Conservation (phyloP, 2,888 invertebrate genomes). For the Hyposoter dolosus region DNA sequence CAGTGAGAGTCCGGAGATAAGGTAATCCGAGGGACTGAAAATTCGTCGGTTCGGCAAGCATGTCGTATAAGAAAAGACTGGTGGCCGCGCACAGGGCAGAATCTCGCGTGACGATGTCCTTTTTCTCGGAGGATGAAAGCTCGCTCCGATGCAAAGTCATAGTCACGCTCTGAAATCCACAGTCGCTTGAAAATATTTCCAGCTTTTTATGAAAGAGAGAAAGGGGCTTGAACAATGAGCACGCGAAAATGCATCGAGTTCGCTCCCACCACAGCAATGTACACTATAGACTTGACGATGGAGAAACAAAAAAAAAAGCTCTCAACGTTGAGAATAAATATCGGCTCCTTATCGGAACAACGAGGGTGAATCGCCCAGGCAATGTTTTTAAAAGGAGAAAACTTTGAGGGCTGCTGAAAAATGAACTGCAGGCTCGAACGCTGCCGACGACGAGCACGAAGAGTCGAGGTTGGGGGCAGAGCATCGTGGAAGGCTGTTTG, state of each 20-base stretch:
- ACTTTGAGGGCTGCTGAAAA: conserved; percentile 41
- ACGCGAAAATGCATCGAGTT: conserved; percentile 59
- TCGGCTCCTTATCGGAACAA: conserved; percentile 68
- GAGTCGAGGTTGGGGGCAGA: conserved; percentile 43
- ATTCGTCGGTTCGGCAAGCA: conserved; percentile 70
- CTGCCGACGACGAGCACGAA: conserved; percentile 56
- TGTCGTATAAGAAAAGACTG: conserved; percentile 63
- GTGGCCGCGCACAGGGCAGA: conserved; percentile 61
- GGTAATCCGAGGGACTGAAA: conserved; percentile 82
- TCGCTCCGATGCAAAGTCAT: conserved; percentile 73
- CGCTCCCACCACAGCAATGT: neutral
- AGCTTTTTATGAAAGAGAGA: conserved; percentile 55
- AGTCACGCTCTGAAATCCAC: conserved; percentile 23
- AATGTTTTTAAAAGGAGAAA: conserved; percentile 57
- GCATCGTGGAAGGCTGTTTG: conserved; percentile 55
- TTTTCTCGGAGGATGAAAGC: conserved; percentile 54
- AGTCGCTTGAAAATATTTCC: conserved; percentile 26
- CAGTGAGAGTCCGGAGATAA: conserved; percentile 83
- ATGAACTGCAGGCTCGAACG: conserved; percentile 35
- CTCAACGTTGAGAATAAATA: conserved; percentile 61
- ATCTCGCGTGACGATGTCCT: conserved; percentile 56
- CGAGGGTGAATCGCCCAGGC: conserved; percentile 54
- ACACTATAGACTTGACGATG: conserved; percentile 24
- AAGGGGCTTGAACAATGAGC: conserved; percentile 78
- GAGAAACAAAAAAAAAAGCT: conserved; percentile 49